Evolutionary conservation across 2,113 vertebrate species (phyloP).

Genomic region (Barnardius zonarius): DNA sequence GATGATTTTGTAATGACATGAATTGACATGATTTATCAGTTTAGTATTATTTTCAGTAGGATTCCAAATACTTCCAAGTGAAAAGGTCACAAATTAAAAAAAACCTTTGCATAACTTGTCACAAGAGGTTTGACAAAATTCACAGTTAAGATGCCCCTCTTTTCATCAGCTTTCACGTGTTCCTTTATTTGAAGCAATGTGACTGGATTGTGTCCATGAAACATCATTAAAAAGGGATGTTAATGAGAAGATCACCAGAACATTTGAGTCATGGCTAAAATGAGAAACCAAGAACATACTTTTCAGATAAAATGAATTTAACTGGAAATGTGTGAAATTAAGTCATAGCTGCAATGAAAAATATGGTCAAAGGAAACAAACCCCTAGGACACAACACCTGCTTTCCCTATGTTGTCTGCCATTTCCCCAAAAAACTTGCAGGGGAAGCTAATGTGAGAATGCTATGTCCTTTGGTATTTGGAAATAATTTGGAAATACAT

Average conservation of each 20-base stretch:
- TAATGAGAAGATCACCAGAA: constrained; percentile 52
- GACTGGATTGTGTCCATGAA: constrained; percentile 21
- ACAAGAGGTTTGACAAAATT: background rate
- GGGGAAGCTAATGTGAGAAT: background rate
- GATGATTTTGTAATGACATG: no score
- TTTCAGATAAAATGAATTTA: constrained; percentile 36
- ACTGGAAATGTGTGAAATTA: constrained; percentile 2
- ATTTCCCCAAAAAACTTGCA: background rate
- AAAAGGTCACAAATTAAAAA: background rate
- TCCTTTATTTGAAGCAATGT: background rate
- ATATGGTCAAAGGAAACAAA: background rate
- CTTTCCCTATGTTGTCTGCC: background rate
- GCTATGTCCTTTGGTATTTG: background rate
- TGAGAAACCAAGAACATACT: constrained; percentile 15
- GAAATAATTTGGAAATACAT: background rate
- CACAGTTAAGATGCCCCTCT: background rate
- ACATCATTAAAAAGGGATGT: constrained; percentile 9
- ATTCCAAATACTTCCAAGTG: background rate
- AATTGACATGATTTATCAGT: background rate
- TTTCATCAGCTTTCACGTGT: constrained; percentile 30
- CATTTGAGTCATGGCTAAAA: constrained; percentile 54
- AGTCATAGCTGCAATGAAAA: background rate
- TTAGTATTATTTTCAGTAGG: background rate
- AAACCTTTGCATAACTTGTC: background rate
- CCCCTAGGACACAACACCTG: background rate